Evolutionary conservation across 1,140 invertebrate species (phyloP).

Genomic region (Latrodectus geometricus): DNA sequence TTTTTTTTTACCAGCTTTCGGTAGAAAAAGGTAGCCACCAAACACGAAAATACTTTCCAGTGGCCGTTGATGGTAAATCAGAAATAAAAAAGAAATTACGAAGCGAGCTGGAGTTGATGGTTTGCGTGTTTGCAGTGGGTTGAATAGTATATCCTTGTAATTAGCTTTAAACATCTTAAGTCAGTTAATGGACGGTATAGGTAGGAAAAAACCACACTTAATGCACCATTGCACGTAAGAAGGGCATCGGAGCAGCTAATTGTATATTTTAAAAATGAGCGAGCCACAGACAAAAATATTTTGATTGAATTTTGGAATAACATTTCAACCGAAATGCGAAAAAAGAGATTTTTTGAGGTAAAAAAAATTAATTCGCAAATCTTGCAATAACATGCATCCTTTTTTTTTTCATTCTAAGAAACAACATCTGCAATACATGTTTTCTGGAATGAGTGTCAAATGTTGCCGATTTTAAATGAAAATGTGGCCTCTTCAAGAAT

Average conservation of each 20-base stretch:
- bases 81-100: no score
- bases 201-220: neutral
- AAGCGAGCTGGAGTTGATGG: neutral
- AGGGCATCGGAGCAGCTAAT: slow-evolving; percentile 18
- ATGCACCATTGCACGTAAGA: slow-evolving; percentile 23
- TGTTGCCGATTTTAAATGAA: no score
- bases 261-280: neutral
- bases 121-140: neutral
- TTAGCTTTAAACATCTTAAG: slow-evolving; percentile 44
- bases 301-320: slow-evolving; percentile 14
- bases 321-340: neutral
- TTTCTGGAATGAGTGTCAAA: no score
- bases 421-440: no score
- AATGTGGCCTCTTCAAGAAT: no score
- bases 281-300: neutral
- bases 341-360: neutral
- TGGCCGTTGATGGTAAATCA: neutral
- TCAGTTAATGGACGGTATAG: slow-evolving; percentile 26
- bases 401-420: no score
- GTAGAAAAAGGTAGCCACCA: neutral
- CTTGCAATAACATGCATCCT: no score
- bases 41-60: neutral
- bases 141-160: slow-evolving; percentile 20
- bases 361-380: neutral
- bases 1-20: neutral